Conservation (phyloP, 2,797 vertebrate species). For the Octomys mimax region DNA sequence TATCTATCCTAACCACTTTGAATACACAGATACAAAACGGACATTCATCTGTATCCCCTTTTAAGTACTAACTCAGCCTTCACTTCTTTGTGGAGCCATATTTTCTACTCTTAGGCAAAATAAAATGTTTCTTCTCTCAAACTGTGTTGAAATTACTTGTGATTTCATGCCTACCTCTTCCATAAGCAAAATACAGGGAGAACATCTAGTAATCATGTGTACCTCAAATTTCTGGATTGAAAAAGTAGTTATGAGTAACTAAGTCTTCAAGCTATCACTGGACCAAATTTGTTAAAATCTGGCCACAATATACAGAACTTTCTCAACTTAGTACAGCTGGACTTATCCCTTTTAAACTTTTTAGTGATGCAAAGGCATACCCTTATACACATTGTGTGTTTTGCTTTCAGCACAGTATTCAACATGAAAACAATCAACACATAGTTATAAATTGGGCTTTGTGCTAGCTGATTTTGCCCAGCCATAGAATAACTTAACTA, state of each 20-base stretch:
- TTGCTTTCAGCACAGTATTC: neutral
- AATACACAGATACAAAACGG: too few species aligned
- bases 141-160: neutral
- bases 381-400: neutral
- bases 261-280: neutral
- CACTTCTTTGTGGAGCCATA: neutral
- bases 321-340: neutral
- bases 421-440: neutral
- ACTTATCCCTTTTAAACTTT: neutral
- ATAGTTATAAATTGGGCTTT: neutral
- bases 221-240: neutral
- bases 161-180: neutral
- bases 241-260: neutral
- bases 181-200: neutral
- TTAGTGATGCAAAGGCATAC: neutral
- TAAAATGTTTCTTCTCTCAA: neutral
- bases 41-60: too few species aligned
- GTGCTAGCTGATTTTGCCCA: neutral
- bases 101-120: neutral
- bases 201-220: neutral
- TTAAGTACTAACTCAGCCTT: neutral
- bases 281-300: neutral
- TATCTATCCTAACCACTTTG: too few species aligned
- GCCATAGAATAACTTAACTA: neutral
- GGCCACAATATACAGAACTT: neutral